Conservation (phyloP, 2,113 vertebrate species). For the Tor tambroides region DNA sequence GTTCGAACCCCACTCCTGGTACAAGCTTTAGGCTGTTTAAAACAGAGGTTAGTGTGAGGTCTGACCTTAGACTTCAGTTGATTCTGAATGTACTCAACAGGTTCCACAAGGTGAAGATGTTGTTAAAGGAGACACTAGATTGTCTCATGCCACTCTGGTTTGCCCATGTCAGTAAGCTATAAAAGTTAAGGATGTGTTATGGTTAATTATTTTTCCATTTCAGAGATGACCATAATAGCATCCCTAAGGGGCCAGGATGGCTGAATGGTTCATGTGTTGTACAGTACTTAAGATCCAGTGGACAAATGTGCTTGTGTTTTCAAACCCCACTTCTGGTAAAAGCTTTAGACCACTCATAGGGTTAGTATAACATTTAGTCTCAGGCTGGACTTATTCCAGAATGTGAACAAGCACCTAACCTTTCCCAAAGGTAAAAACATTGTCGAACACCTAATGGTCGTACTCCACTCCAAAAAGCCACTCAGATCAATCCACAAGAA, state of each 20-base stretch:
- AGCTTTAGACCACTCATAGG: too few relatives aligned
- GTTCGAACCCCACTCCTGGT: background rate
- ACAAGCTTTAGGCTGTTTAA: background rate
- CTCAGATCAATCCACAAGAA: background rate
- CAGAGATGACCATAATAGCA: background rate
- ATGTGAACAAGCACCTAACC: background rate
- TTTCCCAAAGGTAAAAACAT: background rate
- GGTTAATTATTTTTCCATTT: background rate
- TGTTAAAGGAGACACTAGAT: background rate
- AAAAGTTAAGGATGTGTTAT: background rate
- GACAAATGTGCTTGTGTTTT: too few relatives aligned
- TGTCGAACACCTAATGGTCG: background rate
- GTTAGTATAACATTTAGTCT: background rate
- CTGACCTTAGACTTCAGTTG: background rate
- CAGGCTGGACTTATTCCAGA: background rate
- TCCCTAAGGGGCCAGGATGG: too few relatives aligned
- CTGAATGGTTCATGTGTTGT: too few relatives aligned
- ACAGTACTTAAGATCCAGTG: too few relatives aligned
- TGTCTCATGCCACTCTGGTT: background rate
- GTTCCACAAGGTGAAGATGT: background rate
- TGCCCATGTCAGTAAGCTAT: background rate
- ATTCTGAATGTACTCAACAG: background rate
- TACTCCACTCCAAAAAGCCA: background rate
- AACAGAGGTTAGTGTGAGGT: background rate
- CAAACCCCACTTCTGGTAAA: too few relatives aligned